These are phyloP conservation scores for Chiloscyllium plagiosum DNA, from an alignment of 2,113 vertebrate genomes.

Conservation along the genomic window DNA sequence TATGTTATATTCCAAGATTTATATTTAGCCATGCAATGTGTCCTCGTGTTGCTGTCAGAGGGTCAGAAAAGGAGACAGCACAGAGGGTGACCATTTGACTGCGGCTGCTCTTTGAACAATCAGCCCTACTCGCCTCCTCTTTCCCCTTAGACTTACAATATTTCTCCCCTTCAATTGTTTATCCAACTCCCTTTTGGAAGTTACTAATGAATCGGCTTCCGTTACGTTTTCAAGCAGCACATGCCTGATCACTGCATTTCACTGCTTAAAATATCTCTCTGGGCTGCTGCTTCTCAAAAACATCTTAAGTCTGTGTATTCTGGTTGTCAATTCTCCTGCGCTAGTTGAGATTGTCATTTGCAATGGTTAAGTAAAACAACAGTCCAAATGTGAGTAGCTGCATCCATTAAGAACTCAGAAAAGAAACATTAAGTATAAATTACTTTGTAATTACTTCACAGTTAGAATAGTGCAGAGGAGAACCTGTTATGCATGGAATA, in stretches of 20 bases:
- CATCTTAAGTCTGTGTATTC: not conserved
- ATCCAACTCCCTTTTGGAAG: too few relatives aligned
- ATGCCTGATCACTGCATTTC: not conserved
- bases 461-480: not conserved
- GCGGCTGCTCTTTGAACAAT: too few relatives aligned
- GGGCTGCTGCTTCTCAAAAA: not conserved
- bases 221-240: too few relatives aligned
- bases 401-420: not conserved
- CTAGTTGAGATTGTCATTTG: not conserved
- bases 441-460: not conserved
- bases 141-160: not conserved
- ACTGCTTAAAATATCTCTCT: not conserved
- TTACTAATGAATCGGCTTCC: too few relatives aligned
- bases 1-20: not conserved
- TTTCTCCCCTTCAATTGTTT: not conserved
- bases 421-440: not conserved
- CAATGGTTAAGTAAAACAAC: not conserved
- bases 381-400: not conserved
- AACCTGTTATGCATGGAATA: not conserved
- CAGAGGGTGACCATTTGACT: not conserved
- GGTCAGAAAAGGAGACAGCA: not conserved
- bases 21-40: not conserved
- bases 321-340: not conserved
- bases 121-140: too few relatives aligned
- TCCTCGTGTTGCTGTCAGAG: not conserved